Conservation (phyloP, 2,113 vertebrate species). For the Xenopus tropicalis region DNA sequence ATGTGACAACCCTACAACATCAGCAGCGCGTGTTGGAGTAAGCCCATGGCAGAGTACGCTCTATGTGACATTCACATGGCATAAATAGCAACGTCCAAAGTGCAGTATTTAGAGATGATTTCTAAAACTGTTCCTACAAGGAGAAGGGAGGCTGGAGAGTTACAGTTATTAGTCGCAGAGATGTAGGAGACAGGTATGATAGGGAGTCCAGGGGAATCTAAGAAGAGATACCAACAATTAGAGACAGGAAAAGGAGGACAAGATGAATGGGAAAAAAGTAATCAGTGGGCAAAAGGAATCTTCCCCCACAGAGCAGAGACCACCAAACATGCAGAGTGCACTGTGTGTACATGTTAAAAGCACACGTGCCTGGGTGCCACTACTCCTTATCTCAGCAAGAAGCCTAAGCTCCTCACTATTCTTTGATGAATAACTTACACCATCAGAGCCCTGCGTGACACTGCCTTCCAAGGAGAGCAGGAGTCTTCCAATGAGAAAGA, state of each 20-base stretch:
- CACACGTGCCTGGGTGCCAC: background rate
- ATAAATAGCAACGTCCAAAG: no score
- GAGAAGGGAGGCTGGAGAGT: no score
- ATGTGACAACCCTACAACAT: no score
- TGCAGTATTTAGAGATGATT: no score
- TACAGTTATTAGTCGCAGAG: no score
- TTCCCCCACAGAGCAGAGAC: background rate
- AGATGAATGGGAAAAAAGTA: background rate
- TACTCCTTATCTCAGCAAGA: slow-evolving; percentile 2
- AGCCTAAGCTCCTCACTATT: background rate
- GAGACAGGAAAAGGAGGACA: background rate
- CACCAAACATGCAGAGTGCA: slow-evolving; percentile 4
- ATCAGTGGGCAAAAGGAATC: rapidly evolving
- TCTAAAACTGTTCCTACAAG: no score
- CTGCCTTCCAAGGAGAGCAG: slow-evolving; percentile 21
- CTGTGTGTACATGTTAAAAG: slow-evolving; percentile 14
- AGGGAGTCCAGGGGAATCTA: slow-evolving; percentile 14
- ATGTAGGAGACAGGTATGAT: slow-evolving; percentile 2
- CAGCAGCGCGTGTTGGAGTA: no score
- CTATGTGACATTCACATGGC: no score
- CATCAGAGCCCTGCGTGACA: slow-evolving; percentile 15
- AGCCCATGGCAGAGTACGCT: no score
- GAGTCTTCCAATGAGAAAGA: slow-evolving; percentile 1
- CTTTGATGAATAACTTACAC: slow-evolving; percentile 19
- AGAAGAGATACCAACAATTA: background rate